A percentile compares a stretch with the other conserved stretches of the same genome.
Evolutionary conservation across 2,797 vertebrate species (phyloP).

Genomic region (Alca torda): DNA sequence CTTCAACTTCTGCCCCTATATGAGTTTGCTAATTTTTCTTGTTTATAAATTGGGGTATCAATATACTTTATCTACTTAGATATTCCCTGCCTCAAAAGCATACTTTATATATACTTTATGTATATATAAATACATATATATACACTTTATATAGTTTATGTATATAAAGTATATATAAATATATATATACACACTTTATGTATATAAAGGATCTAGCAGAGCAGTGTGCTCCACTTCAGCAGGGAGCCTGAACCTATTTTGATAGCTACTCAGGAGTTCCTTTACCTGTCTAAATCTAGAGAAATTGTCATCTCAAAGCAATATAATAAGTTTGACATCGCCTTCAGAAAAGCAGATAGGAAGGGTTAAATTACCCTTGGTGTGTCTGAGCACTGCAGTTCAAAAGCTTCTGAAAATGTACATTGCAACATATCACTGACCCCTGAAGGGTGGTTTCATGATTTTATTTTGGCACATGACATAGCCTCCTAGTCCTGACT

Average conservation of each 20-base stretch:
- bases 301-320: background rate
- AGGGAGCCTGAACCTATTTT: background rate
- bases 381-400: background rate
- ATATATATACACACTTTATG: background rate
- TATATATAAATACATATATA: background rate
- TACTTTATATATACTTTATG: background rate
- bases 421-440: background rate
- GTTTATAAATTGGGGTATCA: background rate
- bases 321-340: background rate
- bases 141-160: background rate
- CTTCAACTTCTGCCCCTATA: background rate
- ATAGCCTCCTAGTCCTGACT: background rate
- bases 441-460: background rate
- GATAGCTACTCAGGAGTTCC: background rate
- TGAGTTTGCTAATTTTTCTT: background rate
- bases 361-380: background rate
- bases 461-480: background rate
- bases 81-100: background rate
- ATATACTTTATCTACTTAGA: background rate
- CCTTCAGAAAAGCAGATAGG: background rate
- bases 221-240: background rate
- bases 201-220: background rate
- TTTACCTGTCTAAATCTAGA: background rate
- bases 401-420: background rate
- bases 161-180: background rate